Evolutionary conservation across 1,140 invertebrate species (phyloP), one percentile per base, ranked within the genome.

Genomic region (Pogonomyrmex barbatus): DNA sequence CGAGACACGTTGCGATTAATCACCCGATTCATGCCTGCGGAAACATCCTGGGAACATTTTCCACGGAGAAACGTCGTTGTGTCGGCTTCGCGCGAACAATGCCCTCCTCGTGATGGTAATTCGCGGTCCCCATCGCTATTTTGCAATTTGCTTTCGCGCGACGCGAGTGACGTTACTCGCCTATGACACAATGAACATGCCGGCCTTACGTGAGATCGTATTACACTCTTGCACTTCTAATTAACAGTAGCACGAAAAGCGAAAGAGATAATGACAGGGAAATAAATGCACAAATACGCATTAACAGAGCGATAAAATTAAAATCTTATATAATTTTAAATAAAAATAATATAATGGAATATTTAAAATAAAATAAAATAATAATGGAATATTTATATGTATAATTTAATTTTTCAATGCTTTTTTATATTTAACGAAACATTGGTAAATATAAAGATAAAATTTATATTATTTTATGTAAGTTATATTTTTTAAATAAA

Each of bases 11-110:
- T 8, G 39, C 36, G 50, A 79, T 68, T 77, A 86, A 82, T 88
- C 83, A 12, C 4, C 50, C 12, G 17, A 54, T 39, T 62, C 47
- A 54, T 12, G 76, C 39, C 56, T 50, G 58, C 78, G 63, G 83
- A 77, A 82, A 87, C 52, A 60, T 77, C 79, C 68, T 60, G 67
- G 65, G 83, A 60, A 89, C 50, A 62, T 81, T 89, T 88, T 89
- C 88, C 87, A 82, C 30, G 36, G 54, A n/a, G 33, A 52, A n/a
- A 47, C 9, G 47, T 81, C 33, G 60, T 65, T 71, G 67, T 60
- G 39, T 45, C 56, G 54, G n/a, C 81, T 42, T 56, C 33, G 60
- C 58, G 75, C 76, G 85, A 78, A 89, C 67, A 65, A 78, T 56
- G 54, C 14, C 60, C 82, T 85, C 58, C 17, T n/a, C 17, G 58